Percentiles rank a stretch among this genome's conserved stretches.
Evolutionary conservation across 2,113 vertebrate genomes (phyloP).

Genomic region (Egretta garzetta): DNA sequence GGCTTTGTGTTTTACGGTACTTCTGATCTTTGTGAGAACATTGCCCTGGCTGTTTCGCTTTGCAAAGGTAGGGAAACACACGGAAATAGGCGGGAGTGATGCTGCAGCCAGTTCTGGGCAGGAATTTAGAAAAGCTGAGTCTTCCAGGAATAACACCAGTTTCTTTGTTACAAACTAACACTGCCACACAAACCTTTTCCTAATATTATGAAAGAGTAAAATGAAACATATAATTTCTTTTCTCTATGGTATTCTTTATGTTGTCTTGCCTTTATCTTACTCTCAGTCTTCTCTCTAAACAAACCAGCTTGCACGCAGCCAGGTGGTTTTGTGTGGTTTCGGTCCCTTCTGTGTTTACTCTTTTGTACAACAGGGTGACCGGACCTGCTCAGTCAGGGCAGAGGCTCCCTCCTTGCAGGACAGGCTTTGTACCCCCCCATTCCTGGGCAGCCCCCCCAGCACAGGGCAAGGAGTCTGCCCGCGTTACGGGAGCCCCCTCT

Average conservation of each 20-base stretch:
- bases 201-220: background rate
- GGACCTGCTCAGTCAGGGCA: background rate
- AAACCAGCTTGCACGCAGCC: background rate
- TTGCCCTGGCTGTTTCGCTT: background rate
- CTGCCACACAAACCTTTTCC: background rate
- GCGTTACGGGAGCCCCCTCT: fast-evolving
- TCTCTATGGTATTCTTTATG: background rate
- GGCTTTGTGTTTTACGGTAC: background rate
- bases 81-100: background rate
- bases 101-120: background rate
- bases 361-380: background rate
- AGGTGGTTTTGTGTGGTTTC: background rate
- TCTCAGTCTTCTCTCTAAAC: background rate
- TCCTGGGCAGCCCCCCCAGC: background rate
- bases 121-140: background rate
- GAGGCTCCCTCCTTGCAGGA: background rate
- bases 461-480: background rate
- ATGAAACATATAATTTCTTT: background rate
- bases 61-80: background rate
- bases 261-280: background rate
- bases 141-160: background rate
- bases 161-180: background rate
- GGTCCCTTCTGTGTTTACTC: background rate
- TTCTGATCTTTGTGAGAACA: background rate
- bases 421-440: background rate